Percentiles rank a stretch among this genome's conserved stretches.
Evolutionary conservation across 2,113 vertebrate species (phyloP).

Genomic region (Pelecanoides urinatrix): DNA sequence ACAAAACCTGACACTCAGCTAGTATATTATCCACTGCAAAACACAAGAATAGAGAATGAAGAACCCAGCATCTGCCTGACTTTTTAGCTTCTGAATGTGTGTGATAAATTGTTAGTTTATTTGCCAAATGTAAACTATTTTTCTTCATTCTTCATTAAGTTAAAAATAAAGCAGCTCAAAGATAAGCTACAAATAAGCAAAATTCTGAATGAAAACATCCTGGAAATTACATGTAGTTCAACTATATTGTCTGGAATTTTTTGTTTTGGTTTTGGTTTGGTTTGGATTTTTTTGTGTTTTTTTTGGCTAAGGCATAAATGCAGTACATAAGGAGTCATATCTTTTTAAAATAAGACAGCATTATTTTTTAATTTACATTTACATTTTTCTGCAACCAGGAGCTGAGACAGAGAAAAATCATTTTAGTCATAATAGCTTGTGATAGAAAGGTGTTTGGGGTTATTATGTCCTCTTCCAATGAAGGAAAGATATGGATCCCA

Average conservation of each 20-base stretch:
- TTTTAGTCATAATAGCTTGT: neutral
- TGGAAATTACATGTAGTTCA: neutral
- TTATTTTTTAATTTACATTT: neutral
- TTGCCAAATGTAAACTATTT: neutral
- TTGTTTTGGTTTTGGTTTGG: too few species aligned
- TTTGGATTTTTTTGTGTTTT: neutral
- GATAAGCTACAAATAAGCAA: neutral
- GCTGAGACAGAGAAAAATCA: neutral
- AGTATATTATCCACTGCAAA: neutral
- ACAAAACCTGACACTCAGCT: neutral
- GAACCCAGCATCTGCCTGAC: neutral
- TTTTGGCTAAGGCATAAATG: neutral
- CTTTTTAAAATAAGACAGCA: neutral
- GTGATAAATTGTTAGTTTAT: neutral
- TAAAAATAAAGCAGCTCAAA: neutral
- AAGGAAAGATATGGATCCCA: neutral
- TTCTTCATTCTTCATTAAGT: neutral
- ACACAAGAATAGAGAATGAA: neutral
- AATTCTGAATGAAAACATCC: neutral
- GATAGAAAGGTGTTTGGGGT: neutral
- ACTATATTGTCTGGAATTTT: neutral
- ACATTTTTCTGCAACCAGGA: neutral
- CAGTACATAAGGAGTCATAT: fast-evolving
- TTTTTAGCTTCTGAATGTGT: neutral
- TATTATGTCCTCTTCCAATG: neutral